Evolutionary conservation across 1,140 invertebrate genomes (phyloP), one percentile per base, ranked within the genome.

Genomic region (Acyrthosiphon pisum): DNA sequence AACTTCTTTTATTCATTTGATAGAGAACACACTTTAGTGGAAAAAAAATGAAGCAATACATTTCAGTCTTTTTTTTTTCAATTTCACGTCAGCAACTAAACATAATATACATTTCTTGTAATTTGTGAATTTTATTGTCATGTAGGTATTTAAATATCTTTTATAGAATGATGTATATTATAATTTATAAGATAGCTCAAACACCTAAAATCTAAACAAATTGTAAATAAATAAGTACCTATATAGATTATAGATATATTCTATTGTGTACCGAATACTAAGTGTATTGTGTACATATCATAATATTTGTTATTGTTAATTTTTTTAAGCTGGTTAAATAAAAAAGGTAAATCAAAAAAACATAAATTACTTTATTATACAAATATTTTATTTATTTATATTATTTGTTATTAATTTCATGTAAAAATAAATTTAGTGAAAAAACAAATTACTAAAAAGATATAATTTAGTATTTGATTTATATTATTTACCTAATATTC

Each of bases 1-100:
- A 76, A 30, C n/a, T 76, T 76, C 60, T 76, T 76, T 76, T 76
- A 76, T n/a, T n/a, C 60, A n/a, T 76, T 76, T 76, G 14, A 76
- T n/a, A 18, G 60, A n/a, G 30, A 76, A n/a, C 60, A 68, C 30
- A 76, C 11, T 76, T 76, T 18, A 76, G 60, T 76, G 14, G n/a
- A n/a, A 14, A 76, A 68, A 68, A 68, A 56, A 56, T 56, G 26
- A 56, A 68, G 11, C 30, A n/a, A 68, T 68, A 68, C 11, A 76
- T 76, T 6, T 76, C 60, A 76, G n/a, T 30, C 9, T 68, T 68
- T n/a, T 68, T 60, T 56, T 68, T 76, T 76, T 76, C 14, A 76
- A 76, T 18, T 18, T 76, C 1, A 11, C 14, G n/a, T 35, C n/a
- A 76, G 60, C n/a, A 76, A 76, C 30, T 76, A 6, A 76, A 76